Evolutionary conservation across 2,888 invertebrate species (phyloP).

Genomic region (Yponomeuta evonymella): DNA sequence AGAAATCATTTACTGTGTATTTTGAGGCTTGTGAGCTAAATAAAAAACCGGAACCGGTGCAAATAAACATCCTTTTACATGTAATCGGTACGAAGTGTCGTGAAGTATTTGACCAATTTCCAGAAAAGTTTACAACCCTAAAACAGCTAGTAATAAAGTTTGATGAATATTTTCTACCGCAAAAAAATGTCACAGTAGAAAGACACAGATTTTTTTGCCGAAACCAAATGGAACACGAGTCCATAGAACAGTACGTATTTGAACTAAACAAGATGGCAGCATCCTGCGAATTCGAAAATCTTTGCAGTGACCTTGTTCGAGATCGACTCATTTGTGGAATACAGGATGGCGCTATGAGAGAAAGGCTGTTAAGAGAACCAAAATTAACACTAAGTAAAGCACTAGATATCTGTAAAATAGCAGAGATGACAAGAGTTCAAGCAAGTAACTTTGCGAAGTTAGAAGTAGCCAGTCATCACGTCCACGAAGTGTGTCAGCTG

Average conservation of each 20-base stretch:
- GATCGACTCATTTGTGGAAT: constrained; percentile 15
- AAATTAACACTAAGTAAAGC: constrained; percentile 6
- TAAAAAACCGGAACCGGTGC: constrained; percentile 7
- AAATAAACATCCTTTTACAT: constrained; percentile 12
- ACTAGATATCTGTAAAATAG: constrained; percentile 13
- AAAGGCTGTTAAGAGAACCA: constrained; percentile 10
- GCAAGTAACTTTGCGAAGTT: not conserved
- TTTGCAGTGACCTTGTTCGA: constrained; percentile 11
- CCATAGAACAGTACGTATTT: constrained; percentile 13
- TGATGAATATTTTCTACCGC: constrained; percentile 9
- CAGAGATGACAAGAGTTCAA: constrained; percentile 7
- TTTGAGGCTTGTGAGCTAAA: not conserved
- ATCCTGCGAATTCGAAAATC: constrained; percentile 13
- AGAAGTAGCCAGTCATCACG: not conserved
- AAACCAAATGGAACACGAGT: constrained; percentile 11
- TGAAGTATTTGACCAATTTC: constrained; percentile 11
- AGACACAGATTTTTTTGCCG: constrained; percentile 15
- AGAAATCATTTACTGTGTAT: constrained; percentile 14
- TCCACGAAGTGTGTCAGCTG: not conserved
- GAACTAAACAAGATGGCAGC: constrained; percentile 14
- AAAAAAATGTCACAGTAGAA: constrained; percentile 16
- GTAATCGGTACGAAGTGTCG: constrained; percentile 7
- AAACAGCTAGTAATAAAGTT: not conserved
- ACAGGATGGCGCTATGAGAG: constrained; percentile 8
- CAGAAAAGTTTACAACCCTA: not conserved